phyloP scores from a whole-genome alignment of 2,888 invertebrate genomes.

The Conistra vaccinii region DNA sequence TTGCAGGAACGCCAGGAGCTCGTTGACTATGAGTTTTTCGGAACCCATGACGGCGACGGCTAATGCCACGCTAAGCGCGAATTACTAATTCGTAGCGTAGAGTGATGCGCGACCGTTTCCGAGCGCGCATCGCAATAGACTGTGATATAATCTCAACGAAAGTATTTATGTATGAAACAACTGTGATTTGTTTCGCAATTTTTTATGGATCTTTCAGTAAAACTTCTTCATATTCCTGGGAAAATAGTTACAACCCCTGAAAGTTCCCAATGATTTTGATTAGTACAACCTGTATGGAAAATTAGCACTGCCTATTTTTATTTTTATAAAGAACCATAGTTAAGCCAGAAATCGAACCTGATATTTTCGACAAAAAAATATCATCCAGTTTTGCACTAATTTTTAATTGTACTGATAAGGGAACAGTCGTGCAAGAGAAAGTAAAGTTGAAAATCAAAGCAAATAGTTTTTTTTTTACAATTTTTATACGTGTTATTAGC shows the following conservation, averaged over 20 bases:
- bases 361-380: background rate
- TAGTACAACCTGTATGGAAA: background rate
- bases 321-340: background rate
- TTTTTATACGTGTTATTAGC: background rate
- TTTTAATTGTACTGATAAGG: background rate
- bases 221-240: conserved; percentile 11
- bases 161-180: background rate
- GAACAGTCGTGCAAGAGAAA: background rate
- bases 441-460: background rate
- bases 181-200: background rate
- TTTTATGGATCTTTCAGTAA: background rate
- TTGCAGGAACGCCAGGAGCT: too few species aligned
- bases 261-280: conserved; percentile 1
- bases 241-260: background rate
- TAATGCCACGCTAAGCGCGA: too few species aligned
- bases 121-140: too few species aligned
- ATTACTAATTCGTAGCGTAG: too few species aligned
- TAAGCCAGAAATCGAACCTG: background rate
- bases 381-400: background rate
- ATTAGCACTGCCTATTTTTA: background rate
- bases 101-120: too few species aligned
- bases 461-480: background rate
- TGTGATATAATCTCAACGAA: background rate
- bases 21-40: too few species aligned
- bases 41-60: too few species aligned